phyloP scores from a whole-genome alignment of 2,888 invertebrate species.

The Euzetes globulus region DNA sequence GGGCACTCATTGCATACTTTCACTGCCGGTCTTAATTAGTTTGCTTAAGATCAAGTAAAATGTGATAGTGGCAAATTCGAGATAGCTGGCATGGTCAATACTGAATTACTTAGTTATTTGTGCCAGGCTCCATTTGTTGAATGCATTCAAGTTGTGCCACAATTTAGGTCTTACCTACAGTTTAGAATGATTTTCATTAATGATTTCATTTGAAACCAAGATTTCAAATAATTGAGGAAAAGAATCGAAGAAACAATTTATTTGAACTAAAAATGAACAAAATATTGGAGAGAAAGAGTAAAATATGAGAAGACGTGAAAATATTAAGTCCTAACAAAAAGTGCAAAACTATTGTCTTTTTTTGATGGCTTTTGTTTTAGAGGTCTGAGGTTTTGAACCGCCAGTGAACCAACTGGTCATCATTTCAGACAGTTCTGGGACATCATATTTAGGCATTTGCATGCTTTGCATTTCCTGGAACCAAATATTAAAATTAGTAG shows the following conservation, averaged over 20 bases:
- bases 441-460: constrained; percentile 67
- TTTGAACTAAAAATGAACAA: background rate
- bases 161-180: too few species aligned
- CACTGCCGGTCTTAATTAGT: too few species aligned
- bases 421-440: constrained; percentile 94
- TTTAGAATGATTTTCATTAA: too few species aligned
- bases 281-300: background rate
- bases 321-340: background rate
- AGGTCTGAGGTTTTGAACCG: constrained; percentile 21
- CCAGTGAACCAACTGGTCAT: constrained; percentile 56
- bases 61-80: too few species aligned
- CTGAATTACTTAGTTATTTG: too few species aligned
- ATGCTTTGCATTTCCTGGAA: constrained; percentile 65
- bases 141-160: too few species aligned
- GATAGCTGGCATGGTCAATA: too few species aligned
- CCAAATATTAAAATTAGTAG: background rate
- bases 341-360: background rate
- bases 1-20: too few species aligned
- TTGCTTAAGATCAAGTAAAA: too few species aligned
- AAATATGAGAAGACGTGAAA: background rate
- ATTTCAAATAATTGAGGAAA: too few species aligned
- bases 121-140: too few species aligned
- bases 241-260: background rate
- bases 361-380: constrained; percentile 22
- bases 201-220: too few species aligned